Conservation (phyloP, 37 sponge, comb jelly and placozoan genomes). For the Tethya wilhelma region DNA sequence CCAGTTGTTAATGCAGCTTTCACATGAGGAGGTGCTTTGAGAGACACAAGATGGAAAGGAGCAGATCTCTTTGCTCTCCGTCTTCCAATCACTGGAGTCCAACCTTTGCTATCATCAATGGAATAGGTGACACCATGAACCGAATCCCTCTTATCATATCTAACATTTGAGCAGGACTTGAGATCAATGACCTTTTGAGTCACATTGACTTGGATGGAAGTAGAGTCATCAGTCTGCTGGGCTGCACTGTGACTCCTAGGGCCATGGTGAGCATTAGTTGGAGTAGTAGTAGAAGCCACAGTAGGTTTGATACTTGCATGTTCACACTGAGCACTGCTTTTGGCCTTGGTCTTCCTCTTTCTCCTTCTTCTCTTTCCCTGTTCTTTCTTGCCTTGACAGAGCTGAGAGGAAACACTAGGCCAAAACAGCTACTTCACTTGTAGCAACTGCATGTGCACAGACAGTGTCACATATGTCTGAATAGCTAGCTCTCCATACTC, state of each 20-base stretch:
- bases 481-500: too few species aligned
- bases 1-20: too few species aligned
- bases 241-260: neutral
- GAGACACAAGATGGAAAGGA: neutral
- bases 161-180: too few species aligned
- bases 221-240: neutral
- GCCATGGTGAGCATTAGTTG: too few species aligned
- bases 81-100: slow-evolving; percentile 14
- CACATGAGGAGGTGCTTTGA: too few species aligned
- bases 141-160: neutral
- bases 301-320: neutral
- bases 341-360: too few species aligned
- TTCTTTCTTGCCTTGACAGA: too few species aligned
- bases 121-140: slow-evolving; percentile 1
- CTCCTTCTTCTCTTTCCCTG: too few species aligned
- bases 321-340: slow-evolving; percentile 4
- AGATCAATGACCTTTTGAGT: neutral
- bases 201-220: neutral
- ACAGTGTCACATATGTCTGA: too few species aligned
- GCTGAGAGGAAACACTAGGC: too few species aligned
- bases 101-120: neutral
- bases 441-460: too few species aligned
- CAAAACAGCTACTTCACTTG: too few species aligned
- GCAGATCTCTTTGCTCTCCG: neutral
- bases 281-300: neutral